phyloP scores from a whole-genome alignment of 1,140 invertebrate genomes.

The Bombus superbus region DNA sequence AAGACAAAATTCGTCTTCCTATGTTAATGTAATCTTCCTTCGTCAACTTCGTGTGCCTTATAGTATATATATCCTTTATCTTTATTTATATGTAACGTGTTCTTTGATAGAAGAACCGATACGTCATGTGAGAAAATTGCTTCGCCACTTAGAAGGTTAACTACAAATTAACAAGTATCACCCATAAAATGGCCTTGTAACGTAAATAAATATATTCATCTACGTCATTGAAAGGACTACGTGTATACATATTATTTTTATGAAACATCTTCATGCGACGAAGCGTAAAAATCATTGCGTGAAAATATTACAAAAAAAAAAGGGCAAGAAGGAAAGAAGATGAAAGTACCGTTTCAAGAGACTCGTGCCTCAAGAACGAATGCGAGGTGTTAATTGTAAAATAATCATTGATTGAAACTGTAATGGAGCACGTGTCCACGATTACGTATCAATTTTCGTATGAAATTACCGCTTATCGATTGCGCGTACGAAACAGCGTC shows the following conservation, averaged over 20 bases:
- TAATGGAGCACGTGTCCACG: not conserved
- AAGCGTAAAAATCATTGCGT: not conserved
- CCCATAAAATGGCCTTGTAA: not conserved
- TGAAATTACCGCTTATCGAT: constrained; percentile 6
- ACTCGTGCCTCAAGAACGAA: not conserved
- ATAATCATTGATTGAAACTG: not conserved
- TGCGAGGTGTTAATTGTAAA: not conserved
- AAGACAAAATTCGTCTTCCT: too few species aligned
- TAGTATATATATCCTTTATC: not conserved
- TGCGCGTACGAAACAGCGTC: not conserved
- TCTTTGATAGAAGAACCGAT: not conserved
- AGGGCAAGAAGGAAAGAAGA: not conserved
- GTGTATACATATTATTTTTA: not conserved
- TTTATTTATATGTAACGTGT: not conserved
- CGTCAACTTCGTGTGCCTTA: too few species aligned
- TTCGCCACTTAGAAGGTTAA: not conserved
- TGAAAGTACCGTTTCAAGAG: not conserved
- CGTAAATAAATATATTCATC: not conserved
- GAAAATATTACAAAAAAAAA: not conserved
- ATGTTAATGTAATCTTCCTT: not conserved
- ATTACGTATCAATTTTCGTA: not conserved
- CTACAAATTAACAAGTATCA: not conserved
- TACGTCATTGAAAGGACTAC: not conserved
- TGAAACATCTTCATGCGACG: not conserved
- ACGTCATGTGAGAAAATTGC: not conserved